These are phyloP conservation scores for Anabas testudineus DNA, from an alignment of 2,797 vertebrate genomes.

Conservation along the genomic window DNA sequence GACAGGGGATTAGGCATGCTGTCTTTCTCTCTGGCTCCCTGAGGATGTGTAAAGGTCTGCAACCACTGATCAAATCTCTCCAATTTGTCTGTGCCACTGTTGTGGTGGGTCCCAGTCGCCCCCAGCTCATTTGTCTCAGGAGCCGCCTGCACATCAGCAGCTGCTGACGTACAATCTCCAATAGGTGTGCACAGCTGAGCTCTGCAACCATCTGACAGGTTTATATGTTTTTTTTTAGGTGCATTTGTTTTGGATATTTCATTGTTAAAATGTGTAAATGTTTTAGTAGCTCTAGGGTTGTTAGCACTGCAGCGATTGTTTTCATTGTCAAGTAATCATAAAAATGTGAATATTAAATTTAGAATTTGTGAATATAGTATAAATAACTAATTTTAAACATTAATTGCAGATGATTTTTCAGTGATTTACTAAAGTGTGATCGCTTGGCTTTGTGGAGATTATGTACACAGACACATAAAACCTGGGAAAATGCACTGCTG, in stretches of 20 bases:
- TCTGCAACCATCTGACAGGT: too few relatives aligned
- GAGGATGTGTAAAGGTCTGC: conserved; percentile 58
- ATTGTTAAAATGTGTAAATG: background rate
- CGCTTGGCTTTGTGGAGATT: background rate
- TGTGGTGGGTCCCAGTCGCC: conserved; percentile 41
- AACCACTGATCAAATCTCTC: conserved; percentile 64
- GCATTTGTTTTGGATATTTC: background rate
- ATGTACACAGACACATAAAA: conserved; percentile 32
- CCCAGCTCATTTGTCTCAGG: conserved; percentile 63
- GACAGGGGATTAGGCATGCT: conserved; percentile 16
- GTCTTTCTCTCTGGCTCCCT: conserved; percentile 32
- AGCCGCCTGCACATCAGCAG: conserved; percentile 37
- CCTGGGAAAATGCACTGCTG: conserved; percentile 10
- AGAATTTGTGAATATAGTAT: too few relatives aligned
- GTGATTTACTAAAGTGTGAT: background rate
- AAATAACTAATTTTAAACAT: too few relatives aligned
- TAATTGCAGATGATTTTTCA: too few relatives aligned
- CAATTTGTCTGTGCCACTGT: conserved; percentile 58
- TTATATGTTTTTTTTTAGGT: background rate
- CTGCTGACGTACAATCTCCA: conserved; percentile 24
- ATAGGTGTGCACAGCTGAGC: conserved; percentile 15
- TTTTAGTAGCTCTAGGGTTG: background rate
- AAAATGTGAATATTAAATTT: too few relatives aligned
- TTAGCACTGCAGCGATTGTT: too few relatives aligned
- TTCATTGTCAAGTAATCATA: too few relatives aligned